Percentiles rank a stretch among this genome's conserved stretches.
Evolutionary conservation across 2,888 invertebrate genomes (phyloP).

Genomic region (Phengaris alcon): DNA sequence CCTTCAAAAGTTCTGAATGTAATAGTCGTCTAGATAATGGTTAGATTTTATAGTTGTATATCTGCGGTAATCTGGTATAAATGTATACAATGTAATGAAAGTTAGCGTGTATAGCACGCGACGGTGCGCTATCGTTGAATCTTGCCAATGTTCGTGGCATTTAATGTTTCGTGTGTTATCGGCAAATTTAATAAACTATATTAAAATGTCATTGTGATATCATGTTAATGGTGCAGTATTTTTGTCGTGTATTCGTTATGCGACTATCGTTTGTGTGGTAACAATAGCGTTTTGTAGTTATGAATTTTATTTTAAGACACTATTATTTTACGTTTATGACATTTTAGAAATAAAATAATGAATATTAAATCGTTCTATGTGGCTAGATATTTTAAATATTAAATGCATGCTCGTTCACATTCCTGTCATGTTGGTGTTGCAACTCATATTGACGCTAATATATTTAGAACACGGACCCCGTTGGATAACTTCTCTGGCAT

Average conservation of each 20-base stretch:
- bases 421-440: constrained; percentile 61
- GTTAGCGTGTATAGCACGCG: constrained; percentile 51
- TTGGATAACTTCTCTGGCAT: constrained; percentile 72
- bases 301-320: constrained; percentile 27
- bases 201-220: constrained; percentile 70
- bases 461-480: constrained; percentile 52
- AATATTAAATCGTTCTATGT: constrained; percentile 27
- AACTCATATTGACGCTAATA: constrained; percentile 34
- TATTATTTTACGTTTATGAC: constrained; percentile 26
- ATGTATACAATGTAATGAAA: constrained; percentile 68
- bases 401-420: constrained; percentile 56
- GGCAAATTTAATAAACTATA: constrained; percentile 54
- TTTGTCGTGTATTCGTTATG: constrained; percentile 36
- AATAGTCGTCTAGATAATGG: constrained; percentile 49
- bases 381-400: constrained; percentile 47
- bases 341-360: constrained; percentile 28
- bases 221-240: constrained; percentile 61
- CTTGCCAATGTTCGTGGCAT: constrained; percentile 68
- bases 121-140: constrained; percentile 62
- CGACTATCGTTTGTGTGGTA: constrained; percentile 26
- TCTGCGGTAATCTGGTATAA: constrained; percentile 62
- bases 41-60: constrained; percentile 71
- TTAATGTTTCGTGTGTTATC: constrained; percentile 68
- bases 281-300: constrained; percentile 26
- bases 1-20: constrained; percentile 10